Base-by-base conservation (phyloP, 37 sponge, comb jelly and placozoan species). In the Oopsacas minuta region DNA sequence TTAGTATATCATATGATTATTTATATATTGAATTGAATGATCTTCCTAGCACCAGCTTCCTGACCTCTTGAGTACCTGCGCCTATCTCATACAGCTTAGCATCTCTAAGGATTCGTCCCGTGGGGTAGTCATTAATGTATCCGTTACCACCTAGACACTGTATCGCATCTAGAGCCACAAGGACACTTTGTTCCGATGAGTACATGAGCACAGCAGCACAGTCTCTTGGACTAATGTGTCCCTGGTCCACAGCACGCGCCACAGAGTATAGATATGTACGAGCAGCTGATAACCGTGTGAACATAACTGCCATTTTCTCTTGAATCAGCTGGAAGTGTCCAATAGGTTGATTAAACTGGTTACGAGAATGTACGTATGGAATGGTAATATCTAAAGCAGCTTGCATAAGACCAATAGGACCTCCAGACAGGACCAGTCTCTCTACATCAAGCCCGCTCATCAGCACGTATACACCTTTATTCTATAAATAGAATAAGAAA, bases 31-130 rank as follows among this genome's bases (percentile, higher is more conserved):
- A 81, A 81, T 94, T 92, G 86, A 97, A 91, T 0, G 93, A 89
- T 37, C 99, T 81, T 36, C 97, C 97, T 8, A 97, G 85, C 0
- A 97, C 81, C 37, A 91, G n/a, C 39, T 91, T 87, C 38, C 98
- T 38, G 8, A 97, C 85, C 52, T 97, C 98, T 81, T 89, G 92
- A 0, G 97, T 97, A 25, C 99, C 99, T 1, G 96, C 99, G 23
- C 99, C 99, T 34, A 98, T 98, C 36, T 98, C 96, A 69, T 94
- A 97, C 42, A 97, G 91, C 88, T 97, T 97, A 38, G 98, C 98
- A 87, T 97, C 94, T 38, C 96, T 86, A 10, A 95, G 88, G 84
- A 93, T 86, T 61, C 96, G 52, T 35, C 99, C 99, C 20, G 91
- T 90, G 0, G 96, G 94, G 81, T 93, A 95, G 36, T 95, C 99